These are phyloP conservation scores for Tympanoctomys barrerae DNA, from an alignment of 2,797 vertebrate genomes.

Conservation along the genomic window DNA sequence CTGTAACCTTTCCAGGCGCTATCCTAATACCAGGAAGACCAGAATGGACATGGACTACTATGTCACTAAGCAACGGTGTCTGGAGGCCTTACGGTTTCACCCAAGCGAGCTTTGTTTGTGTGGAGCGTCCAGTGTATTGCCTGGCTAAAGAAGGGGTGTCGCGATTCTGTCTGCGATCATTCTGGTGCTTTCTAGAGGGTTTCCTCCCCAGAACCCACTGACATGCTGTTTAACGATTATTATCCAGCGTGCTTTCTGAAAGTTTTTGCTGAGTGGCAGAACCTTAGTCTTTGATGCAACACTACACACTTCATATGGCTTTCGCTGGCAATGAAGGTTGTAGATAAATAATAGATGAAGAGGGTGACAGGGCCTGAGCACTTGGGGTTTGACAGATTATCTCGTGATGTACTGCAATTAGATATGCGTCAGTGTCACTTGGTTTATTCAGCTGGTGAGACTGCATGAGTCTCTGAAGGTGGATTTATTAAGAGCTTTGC, in stretches of 20 bases:
- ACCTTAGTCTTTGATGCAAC: slow-evolving; percentile 70
- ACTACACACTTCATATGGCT: slow-evolving; percentile 83
- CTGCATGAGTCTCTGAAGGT: slow-evolving; percentile 86
- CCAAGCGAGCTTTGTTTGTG: neutral
- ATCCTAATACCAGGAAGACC: slow-evolving; percentile 56
- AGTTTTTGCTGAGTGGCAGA: slow-evolving; percentile 73
- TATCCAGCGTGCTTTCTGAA: slow-evolving; percentile 46
- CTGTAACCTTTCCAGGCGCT: neutral
- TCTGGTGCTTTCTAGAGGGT: slow-evolving; percentile 8
- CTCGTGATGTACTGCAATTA: slow-evolving; percentile 91
- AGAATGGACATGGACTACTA: neutral
- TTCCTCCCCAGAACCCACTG: neutral
- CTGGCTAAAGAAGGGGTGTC: slow-evolving; percentile 46
- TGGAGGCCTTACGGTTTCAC: slow-evolving; percentile 38
- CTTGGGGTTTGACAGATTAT: slow-evolving; percentile 90
- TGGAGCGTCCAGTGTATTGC: slow-evolving; percentile 3
- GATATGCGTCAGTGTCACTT: slow-evolving; percentile 89
- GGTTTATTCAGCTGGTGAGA: slow-evolving; percentile 91
- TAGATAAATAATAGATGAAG: slow-evolving; percentile 89
- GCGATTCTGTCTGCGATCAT: neutral
- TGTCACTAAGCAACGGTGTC: slow-evolving; percentile 66
- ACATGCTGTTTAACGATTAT: slow-evolving; percentile 46
- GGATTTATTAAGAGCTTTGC: slow-evolving; percentile 87
- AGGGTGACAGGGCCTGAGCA: slow-evolving; percentile 86
- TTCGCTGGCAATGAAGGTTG: slow-evolving; percentile 84